A percentile compares a stretch with the other conserved stretches of the same genome.
phyloP scores from a whole-genome alignment of 2,888 invertebrate species.

The Thelaira solivaga region DNA sequence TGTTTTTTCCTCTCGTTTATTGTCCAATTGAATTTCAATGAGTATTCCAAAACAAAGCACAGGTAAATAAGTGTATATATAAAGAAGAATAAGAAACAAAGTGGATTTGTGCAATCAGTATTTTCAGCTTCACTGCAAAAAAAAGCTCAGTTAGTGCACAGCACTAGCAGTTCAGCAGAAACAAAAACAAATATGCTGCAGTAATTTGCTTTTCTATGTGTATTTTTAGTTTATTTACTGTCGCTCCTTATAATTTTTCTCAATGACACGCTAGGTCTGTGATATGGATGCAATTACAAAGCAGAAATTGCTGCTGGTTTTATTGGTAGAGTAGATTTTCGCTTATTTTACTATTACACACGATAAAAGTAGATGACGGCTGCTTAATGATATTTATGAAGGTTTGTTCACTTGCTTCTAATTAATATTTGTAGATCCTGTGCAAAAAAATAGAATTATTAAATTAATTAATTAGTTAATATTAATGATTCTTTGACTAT shows the following conservation, averaged over 20 bases:
- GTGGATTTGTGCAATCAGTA: not conserved
- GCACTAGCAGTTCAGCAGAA: slow-evolving; percentile 19
- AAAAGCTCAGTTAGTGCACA: slow-evolving; percentile 1
- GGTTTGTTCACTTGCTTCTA: not conserved
- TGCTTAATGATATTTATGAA: not conserved
- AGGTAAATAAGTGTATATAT: slow-evolving; percentile 5
- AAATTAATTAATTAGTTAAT: too few relatives aligned
- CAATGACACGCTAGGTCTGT: not conserved
- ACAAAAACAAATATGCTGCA: slow-evolving; percentile 40
- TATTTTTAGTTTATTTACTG: slow-evolving; percentile 12
- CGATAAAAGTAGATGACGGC: not conserved
- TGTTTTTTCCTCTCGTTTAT: slow-evolving; percentile 10
- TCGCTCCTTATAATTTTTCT: not conserved
- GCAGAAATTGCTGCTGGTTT: slow-evolving; percentile 26
- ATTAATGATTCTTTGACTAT: too few relatives aligned
- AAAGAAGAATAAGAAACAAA: not conserved
- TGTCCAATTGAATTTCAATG: slow-evolving; percentile 8
- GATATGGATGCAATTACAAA: slow-evolving; percentile 39
- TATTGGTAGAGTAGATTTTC: slow-evolving; percentile 17
- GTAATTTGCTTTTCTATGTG: not conserved
- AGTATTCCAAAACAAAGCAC: not conserved
- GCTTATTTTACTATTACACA: slow-evolving; percentile 9
- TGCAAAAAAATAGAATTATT: slow-evolving; percentile 13
- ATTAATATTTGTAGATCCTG: slow-evolving; percentile 6
- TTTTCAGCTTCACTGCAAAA: not conserved